Conservation (phyloP, 1,140 invertebrate genomes). For the Archivesica marissinica region DNA sequence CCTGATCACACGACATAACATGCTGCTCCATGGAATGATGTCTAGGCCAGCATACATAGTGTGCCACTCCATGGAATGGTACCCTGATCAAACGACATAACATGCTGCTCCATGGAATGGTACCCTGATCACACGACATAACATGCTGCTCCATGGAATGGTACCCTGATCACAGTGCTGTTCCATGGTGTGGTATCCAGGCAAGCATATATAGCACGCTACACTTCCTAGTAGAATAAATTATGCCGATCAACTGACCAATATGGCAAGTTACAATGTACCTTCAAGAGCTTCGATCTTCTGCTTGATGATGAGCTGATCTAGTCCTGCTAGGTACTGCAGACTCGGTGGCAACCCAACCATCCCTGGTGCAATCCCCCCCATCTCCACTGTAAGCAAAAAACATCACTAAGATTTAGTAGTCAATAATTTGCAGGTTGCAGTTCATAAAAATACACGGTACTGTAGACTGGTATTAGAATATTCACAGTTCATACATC, state of each 20-base stretch:
- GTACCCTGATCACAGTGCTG: too few species aligned
- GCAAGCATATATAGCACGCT: too few species aligned
- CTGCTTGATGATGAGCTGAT: conserved; percentile 47
- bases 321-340: conserved; percentile 33
- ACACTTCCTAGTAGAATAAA: too few species aligned
- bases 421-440: background rate
- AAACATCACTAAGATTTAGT: too few species aligned
- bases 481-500: too few species aligned
- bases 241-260: too few species aligned
- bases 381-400: conserved; percentile 27
- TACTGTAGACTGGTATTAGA: too few species aligned
- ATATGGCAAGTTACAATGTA: background rate
- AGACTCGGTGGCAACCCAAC: conserved; percentile 25
- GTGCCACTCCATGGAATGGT: background rate
- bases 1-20: background rate
- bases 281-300: conserved; percentile 44
- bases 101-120: background rate
- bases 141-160: background rate
- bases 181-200: too few species aligned
- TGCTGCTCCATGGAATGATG: background rate
- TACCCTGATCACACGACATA: background rate
- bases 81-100: background rate
- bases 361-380: background rate
- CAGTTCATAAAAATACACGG: background rate
- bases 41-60: background rate